Percentiles rank a stretch among this genome's conserved stretches.
Evolutionary conservation across 2,888 invertebrate genomes (phyloP).

Genomic region (Diabrotica balteata): DNA sequence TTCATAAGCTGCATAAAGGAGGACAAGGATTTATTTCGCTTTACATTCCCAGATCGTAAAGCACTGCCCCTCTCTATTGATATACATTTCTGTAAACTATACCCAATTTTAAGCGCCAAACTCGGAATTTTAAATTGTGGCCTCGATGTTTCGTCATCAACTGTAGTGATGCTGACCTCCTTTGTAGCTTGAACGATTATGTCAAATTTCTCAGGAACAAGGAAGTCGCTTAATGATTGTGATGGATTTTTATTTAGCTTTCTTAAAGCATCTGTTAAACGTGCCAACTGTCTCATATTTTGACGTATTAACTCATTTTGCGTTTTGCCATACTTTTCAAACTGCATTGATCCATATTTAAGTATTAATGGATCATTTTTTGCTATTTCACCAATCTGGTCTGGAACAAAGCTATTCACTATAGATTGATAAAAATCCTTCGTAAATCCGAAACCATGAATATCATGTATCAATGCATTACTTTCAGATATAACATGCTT

Average conservation of each 20-base stretch:
- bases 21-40: conserved; percentile 22
- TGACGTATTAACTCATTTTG: conserved; percentile 31
- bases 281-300: conserved; percentile 29
- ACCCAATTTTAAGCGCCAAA: conserved; percentile 35
- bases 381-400: conserved; percentile 12
- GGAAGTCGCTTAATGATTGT: conserved; percentile 9
- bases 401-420: conserved; percentile 1
- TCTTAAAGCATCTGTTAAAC: conserved; percentile 20
- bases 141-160: neutral
- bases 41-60: conserved; percentile 30
- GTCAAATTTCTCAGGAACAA: conserved; percentile 26
- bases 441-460: conserved; percentile 11
- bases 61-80: conserved; percentile 32
- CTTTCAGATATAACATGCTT: conserved; percentile 18
- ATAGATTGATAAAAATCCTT: conserved; percentile 7
- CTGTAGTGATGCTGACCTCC: neutral
- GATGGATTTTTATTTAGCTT: neutral
- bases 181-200: conserved; percentile 23
- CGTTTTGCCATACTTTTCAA: conserved; percentile 29
- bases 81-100: conserved; percentile 36
- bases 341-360: conserved; percentile 29
- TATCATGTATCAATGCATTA: conserved; percentile 15
- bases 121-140: conserved; percentile 20
- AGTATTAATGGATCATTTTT: conserved; percentile 21
- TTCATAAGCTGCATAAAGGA: conserved; percentile 34